These are phyloP conservation scores for Venturia canescens DNA, from an alignment of 1,140 invertebrate species.

Conservation along the genomic window DNA sequence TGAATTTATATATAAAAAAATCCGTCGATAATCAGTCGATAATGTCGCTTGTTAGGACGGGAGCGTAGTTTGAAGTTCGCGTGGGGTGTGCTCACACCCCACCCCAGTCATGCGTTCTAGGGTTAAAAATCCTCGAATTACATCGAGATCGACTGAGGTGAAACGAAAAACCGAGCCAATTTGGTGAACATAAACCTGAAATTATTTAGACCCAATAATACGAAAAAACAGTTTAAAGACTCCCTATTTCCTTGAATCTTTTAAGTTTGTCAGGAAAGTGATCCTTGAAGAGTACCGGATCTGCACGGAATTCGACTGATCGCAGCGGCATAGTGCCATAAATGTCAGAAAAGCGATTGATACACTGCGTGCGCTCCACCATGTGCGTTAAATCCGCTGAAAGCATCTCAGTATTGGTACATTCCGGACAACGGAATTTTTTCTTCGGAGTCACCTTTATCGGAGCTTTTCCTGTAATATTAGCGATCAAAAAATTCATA, in stretches of 20 bases:
- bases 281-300: slow-evolving; percentile 96
- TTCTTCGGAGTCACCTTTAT: slow-evolving; percentile 98
- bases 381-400: slow-evolving; percentile 95
- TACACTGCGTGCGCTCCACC: slow-evolving; percentile 94
- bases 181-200: too few species aligned
- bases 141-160: too few species aligned
- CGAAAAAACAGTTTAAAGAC: slow-evolving; percentile 81
- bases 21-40: too few species aligned
- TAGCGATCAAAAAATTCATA: slow-evolving; percentile 95
- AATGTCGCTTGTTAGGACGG: too few species aligned
- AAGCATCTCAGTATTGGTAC: slow-evolving; percentile 95
- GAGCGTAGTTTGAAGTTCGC: too few species aligned
- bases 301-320: slow-evolving; percentile 94
- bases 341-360: slow-evolving; percentile 89
- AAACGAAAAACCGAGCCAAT: too few species aligned
- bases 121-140: too few species aligned
- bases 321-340: slow-evolving; percentile 94
- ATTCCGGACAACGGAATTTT: slow-evolving; percentile 98
- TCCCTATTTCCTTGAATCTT: slow-evolving; percentile 94
- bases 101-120: too few species aligned
- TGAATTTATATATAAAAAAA: too few species aligned
- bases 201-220: too few species aligned
- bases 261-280: slow-evolving; percentile 92
- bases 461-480: slow-evolving; percentile 93
- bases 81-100: too few species aligned